Conservation (phyloP, 2,888 invertebrate species). For the Polyploca ridens region DNA sequence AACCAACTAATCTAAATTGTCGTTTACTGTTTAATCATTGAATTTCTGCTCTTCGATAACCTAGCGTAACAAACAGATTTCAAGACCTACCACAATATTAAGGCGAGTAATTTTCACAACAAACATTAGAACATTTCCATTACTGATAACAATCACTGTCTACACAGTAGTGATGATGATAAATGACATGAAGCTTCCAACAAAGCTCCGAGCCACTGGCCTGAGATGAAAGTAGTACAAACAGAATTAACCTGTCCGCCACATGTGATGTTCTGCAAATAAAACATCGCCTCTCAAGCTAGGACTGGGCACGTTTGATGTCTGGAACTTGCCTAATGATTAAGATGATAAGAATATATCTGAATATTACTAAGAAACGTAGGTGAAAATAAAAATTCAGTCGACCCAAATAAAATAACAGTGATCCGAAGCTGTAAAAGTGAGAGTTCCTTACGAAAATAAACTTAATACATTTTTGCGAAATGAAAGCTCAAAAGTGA, state of each 20-base stretch:
- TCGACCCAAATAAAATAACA: constrained; percentile 8
- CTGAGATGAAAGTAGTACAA: constrained; percentile 14
- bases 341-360: constrained; percentile 13
- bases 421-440: constrained; percentile 20
- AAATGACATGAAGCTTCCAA: not conserved
- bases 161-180: not conserved
- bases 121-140: not conserved
- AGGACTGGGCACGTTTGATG: constrained; percentile 28
- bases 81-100: not conserved
- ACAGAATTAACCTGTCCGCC: constrained; percentile 16
- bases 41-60: not conserved
- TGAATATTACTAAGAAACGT: not conserved
- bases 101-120: not conserved
- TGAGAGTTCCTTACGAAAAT: constrained; percentile 30
- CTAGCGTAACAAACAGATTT: not conserved
- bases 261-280: constrained; percentile 13
- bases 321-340: constrained; percentile 26
- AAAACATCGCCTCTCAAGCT: constrained; percentile 14
- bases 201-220: not conserved
- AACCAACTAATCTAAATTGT: too few species aligned
- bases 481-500: constrained; percentile 30
- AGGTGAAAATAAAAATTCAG: not conserved
- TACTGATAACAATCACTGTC: constrained; percentile 3
- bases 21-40: not conserved
- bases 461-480: constrained; percentile 31